These are phyloP conservation scores for Urocitellus parryii DNA, from an alignment of 2,113 vertebrate genomes.

Conservation along the genomic window DNA sequence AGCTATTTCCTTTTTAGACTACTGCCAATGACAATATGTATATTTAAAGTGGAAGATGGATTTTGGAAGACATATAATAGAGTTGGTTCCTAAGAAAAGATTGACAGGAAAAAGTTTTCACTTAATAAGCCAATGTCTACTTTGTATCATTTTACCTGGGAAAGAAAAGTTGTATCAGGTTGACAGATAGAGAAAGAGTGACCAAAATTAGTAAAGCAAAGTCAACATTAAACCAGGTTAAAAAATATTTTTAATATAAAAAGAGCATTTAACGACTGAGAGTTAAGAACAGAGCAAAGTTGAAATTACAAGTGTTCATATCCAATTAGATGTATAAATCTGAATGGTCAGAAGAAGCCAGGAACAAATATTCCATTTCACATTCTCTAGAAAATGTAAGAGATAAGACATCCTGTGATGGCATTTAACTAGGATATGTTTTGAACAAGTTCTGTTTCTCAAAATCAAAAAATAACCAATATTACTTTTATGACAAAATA, in stretches of 20 bases:
- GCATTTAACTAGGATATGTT: neutral
- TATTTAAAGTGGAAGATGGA: neutral
- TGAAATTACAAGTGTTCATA: neutral
- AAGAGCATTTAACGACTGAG: neutral
- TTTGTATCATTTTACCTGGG: neutral
- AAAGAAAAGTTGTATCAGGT: neutral
- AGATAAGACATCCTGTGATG: neutral
- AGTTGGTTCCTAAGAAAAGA: conserved; percentile 17
- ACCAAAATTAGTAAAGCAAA: conserved; percentile 49
- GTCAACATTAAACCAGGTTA: neutral
- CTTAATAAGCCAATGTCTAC: neutral
- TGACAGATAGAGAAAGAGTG: conserved; percentile 22
- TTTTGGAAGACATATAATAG: conserved; percentile 25
- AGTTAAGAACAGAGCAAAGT: neutral
- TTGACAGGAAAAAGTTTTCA: neutral
- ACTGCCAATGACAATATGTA: neutral
- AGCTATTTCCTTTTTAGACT: neutral
- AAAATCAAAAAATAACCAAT: neutral
- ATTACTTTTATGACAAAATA: neutral
- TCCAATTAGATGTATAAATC: neutral
- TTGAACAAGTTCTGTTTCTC: neutral
- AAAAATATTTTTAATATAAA: neutral
- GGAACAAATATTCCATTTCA: neutral
- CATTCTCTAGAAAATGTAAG: neutral
- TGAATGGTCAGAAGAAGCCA: neutral